Base-by-base conservation (phyloP, 2,888 invertebrate genomes). In the Euproctis similis region DNA sequence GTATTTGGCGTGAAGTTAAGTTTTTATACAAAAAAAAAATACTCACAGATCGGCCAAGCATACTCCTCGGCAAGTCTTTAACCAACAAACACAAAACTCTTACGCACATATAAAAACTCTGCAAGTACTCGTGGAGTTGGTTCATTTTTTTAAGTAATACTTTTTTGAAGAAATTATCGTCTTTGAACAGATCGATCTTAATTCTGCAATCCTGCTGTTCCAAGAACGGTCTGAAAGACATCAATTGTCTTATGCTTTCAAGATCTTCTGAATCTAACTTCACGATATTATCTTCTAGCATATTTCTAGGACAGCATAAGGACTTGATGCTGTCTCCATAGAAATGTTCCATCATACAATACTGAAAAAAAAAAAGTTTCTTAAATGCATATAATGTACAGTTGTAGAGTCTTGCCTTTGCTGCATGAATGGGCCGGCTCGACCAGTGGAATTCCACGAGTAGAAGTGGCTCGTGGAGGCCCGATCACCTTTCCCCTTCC, bases 261-360 rank as follows among this genome's bases (percentile, higher is more conserved):
- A 91, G 77, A 55, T 92, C 90, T 7, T 88, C 85, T 13, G 86
- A 64, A 2, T 63, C 85, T 25, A 94, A 67, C 10, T 73, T 57
- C 12, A 76, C 57, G 9, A 92, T 66, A 18, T 76, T 73, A 21
- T 76, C 60, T 33, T 85, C 65, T 0, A 90, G 70, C 19, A 86
- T 65, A 6, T 82, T 62, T 41, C 74, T 72, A 23, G 78, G 68
- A 48, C 91, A 90, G 61, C 95, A 95, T 3, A 96, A 75, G 1
- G 90, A 77, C 57, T 89, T 90, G 9, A 87, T 75, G 51, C 91
- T 89, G 40, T 91, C 90, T 4, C 86, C 87, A 53, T 90, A 90
- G 64, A 89, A 96, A 69, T 96, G 96, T 47, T 95, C 93, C 87
- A 95, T 88, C 86, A 96, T 89, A 44, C 93, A 93, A 61, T 91